phyloP scores from a whole-genome alignment of 2,113 vertebrate genomes.

The Phocoena sinus region DNA sequence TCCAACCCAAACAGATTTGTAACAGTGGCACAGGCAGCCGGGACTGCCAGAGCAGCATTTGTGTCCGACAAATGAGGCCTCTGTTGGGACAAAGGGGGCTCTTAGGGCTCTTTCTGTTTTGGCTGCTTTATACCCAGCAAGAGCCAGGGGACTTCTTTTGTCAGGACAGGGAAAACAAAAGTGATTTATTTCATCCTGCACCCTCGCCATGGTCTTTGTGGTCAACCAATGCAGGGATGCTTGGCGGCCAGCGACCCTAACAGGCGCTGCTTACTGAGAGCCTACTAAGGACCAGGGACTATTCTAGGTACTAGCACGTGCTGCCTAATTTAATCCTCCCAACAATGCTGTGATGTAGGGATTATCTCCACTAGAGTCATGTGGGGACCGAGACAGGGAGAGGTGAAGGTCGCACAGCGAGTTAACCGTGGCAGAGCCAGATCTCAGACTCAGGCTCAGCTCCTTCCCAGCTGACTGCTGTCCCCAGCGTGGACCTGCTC shows the following conservation, averaged over 20 bases:
- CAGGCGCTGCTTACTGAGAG: not conserved
- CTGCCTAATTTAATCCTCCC: not conserved
- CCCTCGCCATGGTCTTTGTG: not conserved
- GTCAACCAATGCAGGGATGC: not conserved
- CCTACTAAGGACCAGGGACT: not conserved
- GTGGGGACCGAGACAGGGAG: not conserved
- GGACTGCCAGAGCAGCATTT: constrained; percentile 54
- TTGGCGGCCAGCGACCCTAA: not conserved
- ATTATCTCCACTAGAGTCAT: not conserved
- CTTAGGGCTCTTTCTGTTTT: constrained; percentile 52
- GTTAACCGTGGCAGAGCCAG: not conserved
- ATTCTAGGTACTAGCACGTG: not conserved
- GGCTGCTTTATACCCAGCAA: constrained; percentile 54
- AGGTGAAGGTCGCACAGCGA: not conserved
- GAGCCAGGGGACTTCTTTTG: constrained; percentile 66
- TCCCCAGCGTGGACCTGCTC: not conserved
- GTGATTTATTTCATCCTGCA: constrained; percentile 26
- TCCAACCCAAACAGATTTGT: constrained; percentile 72
- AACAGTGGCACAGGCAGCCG: constrained; percentile 49
- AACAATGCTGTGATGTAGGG: not conserved
- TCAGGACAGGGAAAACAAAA: constrained; percentile 33
- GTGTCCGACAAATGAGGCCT: constrained; percentile 67
- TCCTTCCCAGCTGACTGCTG: not conserved
- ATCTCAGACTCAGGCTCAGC: not conserved
- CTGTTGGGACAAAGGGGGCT: constrained; percentile 60